phyloP scores from a whole-genome alignment of 2,113 vertebrate species.

The Charina bottae region DNA sequence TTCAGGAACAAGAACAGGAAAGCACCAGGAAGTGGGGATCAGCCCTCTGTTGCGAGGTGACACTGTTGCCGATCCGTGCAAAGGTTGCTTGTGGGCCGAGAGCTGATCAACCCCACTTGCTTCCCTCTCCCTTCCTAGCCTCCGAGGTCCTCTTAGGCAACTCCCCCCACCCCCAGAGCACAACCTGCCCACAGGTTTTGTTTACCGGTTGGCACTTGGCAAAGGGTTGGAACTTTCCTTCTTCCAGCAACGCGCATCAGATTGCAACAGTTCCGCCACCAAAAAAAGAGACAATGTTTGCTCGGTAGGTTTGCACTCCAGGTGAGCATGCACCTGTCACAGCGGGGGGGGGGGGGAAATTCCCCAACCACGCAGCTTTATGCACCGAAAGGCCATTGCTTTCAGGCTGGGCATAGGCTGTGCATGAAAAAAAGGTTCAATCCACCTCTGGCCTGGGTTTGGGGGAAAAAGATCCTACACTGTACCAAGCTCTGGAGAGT shows the following conservation, averaged over 20 bases:
- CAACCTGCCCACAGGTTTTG: neutral
- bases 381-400: neutral
- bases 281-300: neutral
- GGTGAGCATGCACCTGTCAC: neutral
- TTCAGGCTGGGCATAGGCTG: neutral
- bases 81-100: neutral
- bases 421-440: neutral
- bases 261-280: neutral
- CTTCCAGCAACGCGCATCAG: neutral
- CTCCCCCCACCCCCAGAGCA: neutral
- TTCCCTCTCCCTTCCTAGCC: neutral
- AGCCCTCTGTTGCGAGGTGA: neutral
- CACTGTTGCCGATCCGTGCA: neutral
- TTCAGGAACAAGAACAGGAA: too few relatives aligned
- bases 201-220: neutral
- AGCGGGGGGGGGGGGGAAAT: rapidly evolving
- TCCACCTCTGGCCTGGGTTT: neutral
- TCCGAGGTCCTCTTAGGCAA: neutral
- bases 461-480: neutral
- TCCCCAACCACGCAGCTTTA: neutral
- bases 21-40: neutral
- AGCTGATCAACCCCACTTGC: neutral
- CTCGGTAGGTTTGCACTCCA: neutral
- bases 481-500: neutral
- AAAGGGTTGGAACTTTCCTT: neutral